Evolutionary conservation across 2,888 invertebrate genomes (phyloP), one percentile per base, ranked within the genome.

Genomic region (Herminia tarsipennalis): DNA sequence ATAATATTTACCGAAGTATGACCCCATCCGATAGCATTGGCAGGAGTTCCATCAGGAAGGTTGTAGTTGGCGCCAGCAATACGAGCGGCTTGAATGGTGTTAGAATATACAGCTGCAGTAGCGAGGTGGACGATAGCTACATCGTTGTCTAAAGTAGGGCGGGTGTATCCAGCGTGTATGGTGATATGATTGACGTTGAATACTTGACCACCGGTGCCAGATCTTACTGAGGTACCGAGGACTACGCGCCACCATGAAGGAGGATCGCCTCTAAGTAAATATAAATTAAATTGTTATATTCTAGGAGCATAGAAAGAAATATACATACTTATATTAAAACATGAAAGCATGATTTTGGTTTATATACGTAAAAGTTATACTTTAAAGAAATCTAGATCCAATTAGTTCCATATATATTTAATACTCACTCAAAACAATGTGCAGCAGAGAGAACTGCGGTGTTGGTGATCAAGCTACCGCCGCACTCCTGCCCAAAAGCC

Each of bases 381-480:
- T n/a, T n/a, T n/a, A n/a, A n/a, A n/a, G n/a, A n/a, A n/a, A n/a
- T n/a, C n/a, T n/a, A n/a, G n/a, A n/a, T n/a, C n/a, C n/a, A n/a
- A n/a, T n/a, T n/a, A n/a, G n/a, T n/a, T n/a, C n/a, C n/a, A n/a
- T n/a, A n/a, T 14, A 18, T 12, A 6, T 30, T 10, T 4, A 9
- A 3, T 13, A 76, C 81, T 70, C 68, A 86, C 86, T 27, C 9
- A 56, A 53, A 81, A 48, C 86, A 86, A 45, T 84, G 83, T 37
- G 83, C 79, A 36, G 86, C 84, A 1, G 86, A 80, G 9, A 85
- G 46, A 0, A 86, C 56, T 1, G 61, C 10, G 2, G 2, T 57
- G 1, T 41, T 1, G n/a, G 72, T 83, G 29, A 87, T 27, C 6
- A 85, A 53, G 5, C 81, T 61, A 1, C 81, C 83, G 0, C 83